Evolutionary conservation across 30 jellyfish, hydroid and myxozoan species (phyloP).

Genomic region (Kudoa iwatai): DNA sequence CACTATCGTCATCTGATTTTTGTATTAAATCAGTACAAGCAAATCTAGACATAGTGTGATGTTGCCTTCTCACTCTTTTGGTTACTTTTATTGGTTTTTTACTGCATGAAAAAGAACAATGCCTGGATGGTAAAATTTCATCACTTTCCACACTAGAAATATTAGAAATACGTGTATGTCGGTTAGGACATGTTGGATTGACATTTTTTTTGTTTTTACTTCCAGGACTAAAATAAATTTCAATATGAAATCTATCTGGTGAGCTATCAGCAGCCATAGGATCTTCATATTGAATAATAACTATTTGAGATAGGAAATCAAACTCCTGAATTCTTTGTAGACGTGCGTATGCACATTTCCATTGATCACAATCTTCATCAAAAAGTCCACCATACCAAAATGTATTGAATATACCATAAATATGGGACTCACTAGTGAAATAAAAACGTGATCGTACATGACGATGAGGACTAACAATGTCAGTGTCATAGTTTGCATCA

Average conservation of each 20-base stretch:
- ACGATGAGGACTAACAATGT: constrained; percentile 55
- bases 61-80: too few relatives aligned
- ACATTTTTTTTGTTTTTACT: too few relatives aligned
- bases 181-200: too few relatives aligned
- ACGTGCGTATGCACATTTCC: constrained; percentile 27
- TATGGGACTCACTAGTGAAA: constrained; percentile 70
- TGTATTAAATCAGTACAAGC: too few relatives aligned
- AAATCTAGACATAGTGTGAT: too few relatives aligned
- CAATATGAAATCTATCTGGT: constrained; percentile 47
- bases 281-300: constrained; percentile 88
- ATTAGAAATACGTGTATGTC: too few relatives aligned
- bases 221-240: constrained; percentile 12
- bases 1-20: too few relatives aligned
- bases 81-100: too few relatives aligned
- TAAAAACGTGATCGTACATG: constrained; percentile 59
- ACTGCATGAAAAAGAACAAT: too few relatives aligned
- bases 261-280: constrained; percentile 62
- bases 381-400: constrained; percentile 40
- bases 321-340: constrained; percentile 19
- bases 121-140: too few relatives aligned
- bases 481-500: constrained; percentile 1
- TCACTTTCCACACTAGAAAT: too few relatives aligned
- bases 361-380: constrained; percentile 18
- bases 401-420: constrained; percentile 31
- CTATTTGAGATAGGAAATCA: constrained; percentile 53